phyloP scores from a whole-genome alignment of 1,140 invertebrate species.

The Daktulosphaira vitifoliae region DNA sequence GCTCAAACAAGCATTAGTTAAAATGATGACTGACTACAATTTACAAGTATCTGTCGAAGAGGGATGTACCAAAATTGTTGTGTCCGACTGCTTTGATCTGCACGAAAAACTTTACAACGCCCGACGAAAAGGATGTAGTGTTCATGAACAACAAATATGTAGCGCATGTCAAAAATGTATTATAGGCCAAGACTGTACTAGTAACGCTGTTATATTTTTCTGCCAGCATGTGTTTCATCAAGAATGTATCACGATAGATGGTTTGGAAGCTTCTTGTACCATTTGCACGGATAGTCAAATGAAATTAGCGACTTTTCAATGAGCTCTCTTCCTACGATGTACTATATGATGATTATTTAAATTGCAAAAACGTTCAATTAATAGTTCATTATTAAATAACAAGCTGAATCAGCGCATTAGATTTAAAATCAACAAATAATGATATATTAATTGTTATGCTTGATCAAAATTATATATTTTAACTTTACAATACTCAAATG shows the following conservation, averaged over 20 bases:
- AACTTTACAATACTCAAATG: no score
- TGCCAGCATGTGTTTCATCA: slow-evolving; percentile 86
- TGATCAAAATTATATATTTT: no score
- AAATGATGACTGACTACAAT: slow-evolving; percentile 93
- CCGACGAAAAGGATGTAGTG: slow-evolving; percentile 66
- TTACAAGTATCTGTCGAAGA: slow-evolving; percentile 77
- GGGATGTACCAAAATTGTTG: slow-evolving; percentile 78
- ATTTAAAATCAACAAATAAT: no score
- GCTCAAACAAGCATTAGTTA: slow-evolving; percentile 80
- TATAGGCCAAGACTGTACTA: neutral
- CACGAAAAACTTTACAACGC: slow-evolving; percentile 67
- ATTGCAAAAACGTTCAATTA: no score
- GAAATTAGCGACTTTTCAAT: neutral
- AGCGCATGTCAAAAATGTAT: slow-evolving; percentile 25
- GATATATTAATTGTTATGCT: no score
- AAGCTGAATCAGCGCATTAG: no score
- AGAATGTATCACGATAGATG: slow-evolving; percentile 56
- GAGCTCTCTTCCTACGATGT: no score
- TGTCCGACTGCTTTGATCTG: slow-evolving; percentile 82
- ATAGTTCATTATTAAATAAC: no score
- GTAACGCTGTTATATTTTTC: slow-evolving; percentile 65
- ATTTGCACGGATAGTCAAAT: slow-evolving; percentile 22
- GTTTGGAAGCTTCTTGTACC: slow-evolving; percentile 1
- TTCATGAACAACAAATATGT: slow-evolving; percentile 48
- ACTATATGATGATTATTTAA: neutral